phyloP scores from a whole-genome alignment of 2,113 vertebrate species.

The Coreoperca whiteheadi region DNA sequence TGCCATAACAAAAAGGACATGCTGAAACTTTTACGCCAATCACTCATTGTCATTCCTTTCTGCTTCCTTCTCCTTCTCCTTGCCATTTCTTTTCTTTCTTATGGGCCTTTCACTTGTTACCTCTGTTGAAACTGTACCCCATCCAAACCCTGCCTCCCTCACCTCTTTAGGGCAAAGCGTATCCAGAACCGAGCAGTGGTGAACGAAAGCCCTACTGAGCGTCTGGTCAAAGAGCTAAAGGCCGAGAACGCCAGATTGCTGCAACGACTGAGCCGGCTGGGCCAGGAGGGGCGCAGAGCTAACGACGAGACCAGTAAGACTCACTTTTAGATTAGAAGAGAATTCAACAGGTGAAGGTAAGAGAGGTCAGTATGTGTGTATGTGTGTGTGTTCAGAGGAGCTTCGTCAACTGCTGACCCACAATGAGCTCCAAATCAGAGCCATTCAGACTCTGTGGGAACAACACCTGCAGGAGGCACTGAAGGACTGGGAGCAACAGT shows the following conservation, averaged over 20 bases:
- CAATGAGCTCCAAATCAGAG: conserved; percentile 82
- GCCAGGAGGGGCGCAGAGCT: conserved; percentile 80
- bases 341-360: too few species aligned
- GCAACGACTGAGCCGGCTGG: conserved; percentile 80
- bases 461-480: conserved; percentile 87
- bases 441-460: conserved; percentile 86
- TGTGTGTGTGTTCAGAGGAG: conserved; percentile 79
- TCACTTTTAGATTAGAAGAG: not conserved
- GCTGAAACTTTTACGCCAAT: too few species aligned
- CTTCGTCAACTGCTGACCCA: conserved; percentile 81
- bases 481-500: conserved; percentile 88
- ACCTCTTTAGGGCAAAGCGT: conserved; percentile 85
- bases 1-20: not conserved
- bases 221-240: conserved; percentile 86
- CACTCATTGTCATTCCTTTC: not conserved
- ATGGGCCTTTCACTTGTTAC: not conserved
- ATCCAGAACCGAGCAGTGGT: conserved; percentile 90
- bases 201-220: conserved; percentile 89
- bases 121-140: too few species aligned
- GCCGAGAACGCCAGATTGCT: conserved; percentile 83
- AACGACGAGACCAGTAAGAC: conserved; percentile 85
- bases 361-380: not conserved
- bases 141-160: not conserved
- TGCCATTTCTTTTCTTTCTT: not conserved
- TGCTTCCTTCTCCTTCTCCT: not conserved